Base-by-base conservation (phyloP, 2,797 vertebrate genomes). In the Oreortyx pictus region DNA sequence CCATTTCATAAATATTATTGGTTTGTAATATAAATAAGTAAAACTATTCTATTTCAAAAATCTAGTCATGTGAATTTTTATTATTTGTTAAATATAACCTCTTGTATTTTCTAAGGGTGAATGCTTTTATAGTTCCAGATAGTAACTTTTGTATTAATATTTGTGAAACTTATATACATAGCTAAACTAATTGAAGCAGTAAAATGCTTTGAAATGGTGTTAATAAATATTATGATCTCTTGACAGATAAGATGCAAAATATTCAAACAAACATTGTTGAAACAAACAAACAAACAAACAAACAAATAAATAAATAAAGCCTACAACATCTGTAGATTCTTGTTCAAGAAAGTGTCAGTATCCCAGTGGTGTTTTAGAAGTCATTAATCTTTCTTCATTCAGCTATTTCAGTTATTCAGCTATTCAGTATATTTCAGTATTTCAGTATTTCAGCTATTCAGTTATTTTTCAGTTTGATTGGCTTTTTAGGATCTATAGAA, bases 41-140 rank as follows among this genome's bases (percentile, higher is more conserved):
- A 5, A 72, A 3, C 2, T 12, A 1, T 23, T 65, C 15, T 74
- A 37, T 65, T 8, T 9, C 31, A 90, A 86, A 41, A 5, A 37
- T 43, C 6, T 0, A 0, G 9, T 68, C 23, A 25, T 41, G 14
- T 52, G 10, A 75, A 43, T 74, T 82, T 74, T 27, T 64, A 1
- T 9, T 49, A 25, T 35, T 5, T 3, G 18, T 60, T 27, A 37
- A 17, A 24, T 52, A 16, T 6, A 4, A 64, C 7, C 9, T 10
- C 12, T 44, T 77, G 14, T 14, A 24, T 14, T 19, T 17, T 2
- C 4, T 66, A 46, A 6, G 14, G 2, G 41, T 47, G 8, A 33
- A 14, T 39, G 50, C 15, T 66, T 89, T 64, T 37, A 43, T 56
- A 60, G 5, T 9, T 73, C 7, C 5, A 39, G 54, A 27, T 3